Evolutionary conservation across 2,888 invertebrate genomes (phyloP), one percentile per base, ranked within the genome.

Genomic region (Iselma pallidipennis): DNA sequence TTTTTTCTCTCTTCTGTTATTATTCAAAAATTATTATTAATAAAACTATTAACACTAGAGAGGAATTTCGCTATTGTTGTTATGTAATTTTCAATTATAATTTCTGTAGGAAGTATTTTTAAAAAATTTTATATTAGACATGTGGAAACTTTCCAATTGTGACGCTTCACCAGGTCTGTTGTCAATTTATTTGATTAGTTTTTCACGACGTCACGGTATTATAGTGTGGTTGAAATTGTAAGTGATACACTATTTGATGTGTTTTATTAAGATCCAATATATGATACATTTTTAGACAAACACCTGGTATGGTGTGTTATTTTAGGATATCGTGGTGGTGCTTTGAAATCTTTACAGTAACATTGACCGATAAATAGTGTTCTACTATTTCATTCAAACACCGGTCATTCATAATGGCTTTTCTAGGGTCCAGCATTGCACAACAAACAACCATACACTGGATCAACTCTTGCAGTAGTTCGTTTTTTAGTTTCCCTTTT

Each of bases 301-400:
- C 71, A 71, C 71, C 71, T 71, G 71, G 71, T 62, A 58, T 68
- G 68, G 69, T 61, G 59, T 66, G 68, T 70, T 71, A 68, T 71
- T 71, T 69, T 69, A 71, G 69, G 69, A 37, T 69, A 68, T 66
- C 66, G n/a, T n/a, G n/a, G n/a, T n/a, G 66, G 56, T 55, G 31
- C 53, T 10, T 58, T 57, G 62, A 59, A 55, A 61, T 59, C 62
- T 51, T 58, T 61, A 64, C 61, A 60, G 55, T 53, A 60, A 61
- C 61, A 66, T 65, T 71, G 66, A 66, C 69, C 68, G 66, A 57
- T 58, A 57, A n/a, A 57, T 64, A 67, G 67, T 60, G 66, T 57
- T 69, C 72, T 69, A 72, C 73, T 63, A 70, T 70, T 69, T 69
- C 71, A 70, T 74, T 71, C 66, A 70, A n/a, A 62, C 59, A 57